Evolutionary conservation across 2,888 invertebrate genomes (phyloP).

Genomic region (Gandaritis pyraliata): DNA sequence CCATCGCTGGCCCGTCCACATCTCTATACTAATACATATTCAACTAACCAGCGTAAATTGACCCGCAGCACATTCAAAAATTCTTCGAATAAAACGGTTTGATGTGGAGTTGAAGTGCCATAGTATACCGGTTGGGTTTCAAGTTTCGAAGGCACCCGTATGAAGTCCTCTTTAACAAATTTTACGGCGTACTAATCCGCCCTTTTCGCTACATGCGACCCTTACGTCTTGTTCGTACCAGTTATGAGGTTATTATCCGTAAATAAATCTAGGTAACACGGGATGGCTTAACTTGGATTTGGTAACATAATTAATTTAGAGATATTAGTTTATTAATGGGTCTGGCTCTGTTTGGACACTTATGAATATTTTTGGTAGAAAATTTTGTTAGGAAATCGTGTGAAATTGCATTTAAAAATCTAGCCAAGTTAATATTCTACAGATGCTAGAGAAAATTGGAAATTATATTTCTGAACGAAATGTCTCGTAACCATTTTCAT

Average conservation of each 20-base stretch:
- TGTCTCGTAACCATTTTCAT: too few relatives aligned
- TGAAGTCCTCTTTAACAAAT: slow-evolving; percentile 78
- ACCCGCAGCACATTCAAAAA: slow-evolving; percentile 25
- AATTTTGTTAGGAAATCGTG: neutral
- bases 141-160: slow-evolving; percentile 73
- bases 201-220: slow-evolving; percentile 69
- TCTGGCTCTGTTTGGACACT: slow-evolving; percentile 40
- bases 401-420: too few relatives aligned
- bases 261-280: slow-evolving; percentile 77
- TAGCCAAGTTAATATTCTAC: too few relatives aligned
- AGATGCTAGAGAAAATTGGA: too few relatives aligned
- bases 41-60: slow-evolving; percentile 47
- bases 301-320: slow-evolving; percentile 68
- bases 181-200: slow-evolving; percentile 80
- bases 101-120: slow-evolving; percentile 42
- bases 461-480: too few relatives aligned
- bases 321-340: slow-evolving; percentile 58
- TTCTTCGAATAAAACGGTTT: neutral
- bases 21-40: slow-evolving; percentile 64
- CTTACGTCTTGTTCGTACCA: slow-evolving; percentile 73
- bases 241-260: slow-evolving; percentile 77
- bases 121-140: slow-evolving; percentile 48
- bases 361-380: slow-evolving; percentile 9
- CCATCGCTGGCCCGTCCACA: slow-evolving; percentile 64
- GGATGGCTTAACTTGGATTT: slow-evolving; percentile 63